Conservation (phyloP, 2,113 vertebrate species). For the Phocoena phocoena region DNA sequence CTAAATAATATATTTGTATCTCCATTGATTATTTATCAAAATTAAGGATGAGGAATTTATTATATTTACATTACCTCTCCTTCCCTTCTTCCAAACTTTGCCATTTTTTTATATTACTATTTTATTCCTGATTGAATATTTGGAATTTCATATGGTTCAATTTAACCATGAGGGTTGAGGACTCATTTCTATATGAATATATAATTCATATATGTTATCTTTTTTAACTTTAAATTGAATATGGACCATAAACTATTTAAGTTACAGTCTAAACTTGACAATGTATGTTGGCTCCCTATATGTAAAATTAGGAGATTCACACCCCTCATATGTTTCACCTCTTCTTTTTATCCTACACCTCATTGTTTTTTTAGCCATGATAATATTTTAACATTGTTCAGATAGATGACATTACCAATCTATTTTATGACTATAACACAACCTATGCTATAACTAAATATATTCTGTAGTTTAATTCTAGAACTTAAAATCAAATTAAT, state of each 20-base stretch:
- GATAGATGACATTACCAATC: too few relatives aligned
- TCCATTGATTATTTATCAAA: background rate
- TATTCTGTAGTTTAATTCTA: background rate
- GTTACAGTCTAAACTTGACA: background rate
- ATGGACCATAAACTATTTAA: background rate
- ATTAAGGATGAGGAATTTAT: background rate
- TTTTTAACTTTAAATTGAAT: background rate
- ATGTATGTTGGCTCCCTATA: background rate
- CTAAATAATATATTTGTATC: background rate
- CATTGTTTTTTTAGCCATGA: background rate
- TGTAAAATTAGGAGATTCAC: background rate
- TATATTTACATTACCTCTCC: background rate
- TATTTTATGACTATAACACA: background rate
- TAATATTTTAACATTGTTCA: background rate
- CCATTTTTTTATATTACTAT: background rate
- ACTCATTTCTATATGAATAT: background rate
- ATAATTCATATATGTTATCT: background rate
- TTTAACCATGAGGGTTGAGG: background rate
- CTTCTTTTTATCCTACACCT: background rate
- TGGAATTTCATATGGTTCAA: background rate
- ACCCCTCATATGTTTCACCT: background rate
- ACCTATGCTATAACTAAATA: background rate
- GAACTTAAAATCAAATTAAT: background rate
- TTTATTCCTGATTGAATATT: background rate
- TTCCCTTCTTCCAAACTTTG: background rate